Evolutionary conservation across 2,888 invertebrate genomes (phyloP), one percentile per base, ranked within the genome.

Genomic region (Mythimna albipuncta): DNA sequence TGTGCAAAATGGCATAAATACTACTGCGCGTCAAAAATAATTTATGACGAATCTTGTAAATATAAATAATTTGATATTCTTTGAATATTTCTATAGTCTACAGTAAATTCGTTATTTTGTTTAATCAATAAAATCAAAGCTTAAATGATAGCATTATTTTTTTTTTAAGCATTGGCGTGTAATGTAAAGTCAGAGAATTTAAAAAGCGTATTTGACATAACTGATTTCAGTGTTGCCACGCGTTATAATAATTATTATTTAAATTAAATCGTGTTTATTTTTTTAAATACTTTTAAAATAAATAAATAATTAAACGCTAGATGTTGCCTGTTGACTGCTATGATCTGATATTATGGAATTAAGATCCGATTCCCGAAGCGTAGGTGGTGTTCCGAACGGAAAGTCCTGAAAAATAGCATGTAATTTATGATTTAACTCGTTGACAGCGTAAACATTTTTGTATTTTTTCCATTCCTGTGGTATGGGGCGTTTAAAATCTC

Each of bases 281-380:
- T 47, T 47, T 19, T n/a, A 21, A 59, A 58, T 68, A 69, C 7
- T n/a, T 47, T 19, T n/a, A 55, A 63, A 54, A 35, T 4, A 44
- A 64, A 38, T 47, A 9, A 72, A 41, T 35, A 47, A 50, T 91
- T 93, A 96, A 70, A 96, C 96, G 75, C 96, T 96, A 59, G 96
- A 96, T 55, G 96, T 96, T 1, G 96, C 96, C 77, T 96, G 96
- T 75, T 96, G 96, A 82, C 96, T 96, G 93, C 96, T 96, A 84
- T 95, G 96, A 76, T 96, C 96, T 9, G 96, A 96, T 9, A 96
- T 86, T 2, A 96, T 89, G 0, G 96, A 96, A 81, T 94, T 95
- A 11, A 96, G 85, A 63, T 96, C 96, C 0, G 96, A 93, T 41
- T 96, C 96, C 2, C 96, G 92, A 2, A 96, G 91, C 44, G 92